These are phyloP conservation scores for Rhea pennata DNA, from an alignment of 2,113 vertebrate genomes.

Conservation along the genomic window DNA sequence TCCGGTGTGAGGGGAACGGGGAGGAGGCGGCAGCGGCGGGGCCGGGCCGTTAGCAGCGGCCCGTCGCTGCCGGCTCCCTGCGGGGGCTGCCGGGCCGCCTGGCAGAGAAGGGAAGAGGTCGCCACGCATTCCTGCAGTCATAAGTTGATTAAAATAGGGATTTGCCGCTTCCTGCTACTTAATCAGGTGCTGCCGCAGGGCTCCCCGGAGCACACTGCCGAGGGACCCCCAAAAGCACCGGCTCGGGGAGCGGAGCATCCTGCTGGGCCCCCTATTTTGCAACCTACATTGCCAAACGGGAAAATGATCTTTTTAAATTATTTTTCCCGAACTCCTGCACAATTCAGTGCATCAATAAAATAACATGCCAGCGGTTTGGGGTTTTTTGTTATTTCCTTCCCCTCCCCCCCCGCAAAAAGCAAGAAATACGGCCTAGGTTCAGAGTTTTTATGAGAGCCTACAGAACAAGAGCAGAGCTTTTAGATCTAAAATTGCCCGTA, in stretches of 20 bases:
- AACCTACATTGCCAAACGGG: too few species aligned
- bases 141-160: neutral
- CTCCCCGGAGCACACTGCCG: neutral
- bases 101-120: neutral
- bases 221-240: neutral
- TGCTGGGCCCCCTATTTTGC: accelerated
- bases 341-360: accelerated
- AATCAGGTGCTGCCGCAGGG: too few species aligned
- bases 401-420: accelerated
- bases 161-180: accelerated
- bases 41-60: too few species aligned
- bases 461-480: neutral
- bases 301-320: accelerated
- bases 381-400: neutral
- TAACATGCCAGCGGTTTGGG: neutral
- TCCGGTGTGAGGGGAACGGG: neutral
- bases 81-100: too few species aligned
- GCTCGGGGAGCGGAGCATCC: neutral
- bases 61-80: too few species aligned
- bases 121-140: neutral
- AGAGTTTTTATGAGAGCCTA: neutral
- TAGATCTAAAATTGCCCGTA: accelerated
- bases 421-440: too few species aligned
- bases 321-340: neutral
- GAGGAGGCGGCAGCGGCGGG: too few species aligned